Evolutionary conservation across 2,797 vertebrate species (phyloP).

Genomic region (Pipistrellus pygmaeus): DNA sequence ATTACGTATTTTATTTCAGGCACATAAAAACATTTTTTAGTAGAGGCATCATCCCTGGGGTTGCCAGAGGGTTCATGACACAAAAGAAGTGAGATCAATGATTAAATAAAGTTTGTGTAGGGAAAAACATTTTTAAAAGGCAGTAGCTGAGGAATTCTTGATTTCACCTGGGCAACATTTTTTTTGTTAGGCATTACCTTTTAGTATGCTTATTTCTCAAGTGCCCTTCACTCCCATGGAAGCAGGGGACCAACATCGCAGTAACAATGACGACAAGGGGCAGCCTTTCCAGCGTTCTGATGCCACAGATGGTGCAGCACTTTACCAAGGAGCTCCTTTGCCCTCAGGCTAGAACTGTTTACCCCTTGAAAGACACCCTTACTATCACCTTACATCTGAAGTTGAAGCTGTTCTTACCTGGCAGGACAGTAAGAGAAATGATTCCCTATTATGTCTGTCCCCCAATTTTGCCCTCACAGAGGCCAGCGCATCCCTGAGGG

Average conservation of each 20-base stretch:
- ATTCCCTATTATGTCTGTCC: fast-evolving
- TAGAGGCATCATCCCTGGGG: neutral
- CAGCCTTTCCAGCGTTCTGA: too few relatives aligned
- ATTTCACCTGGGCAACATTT: conserved; percentile 42
- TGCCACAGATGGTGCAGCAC: neutral
- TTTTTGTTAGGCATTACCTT: conserved; percentile 2
- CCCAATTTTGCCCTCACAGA: neutral
- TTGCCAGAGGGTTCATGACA: neutral
- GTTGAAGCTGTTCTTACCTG: neutral
- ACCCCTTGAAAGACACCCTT: neutral
- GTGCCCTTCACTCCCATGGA: neutral
- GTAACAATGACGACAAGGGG: neutral
- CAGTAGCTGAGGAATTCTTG: conserved; percentile 3
- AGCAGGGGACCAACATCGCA: neutral
- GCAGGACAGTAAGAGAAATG: neutral
- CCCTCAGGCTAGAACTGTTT: neutral
- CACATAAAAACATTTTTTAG: conserved; percentile 27
- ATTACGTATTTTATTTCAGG: conserved; percentile 35
- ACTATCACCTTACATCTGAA: neutral
- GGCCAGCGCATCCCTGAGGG: neutral
- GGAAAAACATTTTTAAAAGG: neutral
- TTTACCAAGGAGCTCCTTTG: neutral
- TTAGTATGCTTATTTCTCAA: conserved; percentile 37
- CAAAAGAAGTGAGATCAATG: conserved; percentile 14
- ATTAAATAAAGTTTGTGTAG: neutral